phyloP scores from a whole-genome alignment of 2,888 invertebrate species.

The Spicauda simplicius region DNA sequence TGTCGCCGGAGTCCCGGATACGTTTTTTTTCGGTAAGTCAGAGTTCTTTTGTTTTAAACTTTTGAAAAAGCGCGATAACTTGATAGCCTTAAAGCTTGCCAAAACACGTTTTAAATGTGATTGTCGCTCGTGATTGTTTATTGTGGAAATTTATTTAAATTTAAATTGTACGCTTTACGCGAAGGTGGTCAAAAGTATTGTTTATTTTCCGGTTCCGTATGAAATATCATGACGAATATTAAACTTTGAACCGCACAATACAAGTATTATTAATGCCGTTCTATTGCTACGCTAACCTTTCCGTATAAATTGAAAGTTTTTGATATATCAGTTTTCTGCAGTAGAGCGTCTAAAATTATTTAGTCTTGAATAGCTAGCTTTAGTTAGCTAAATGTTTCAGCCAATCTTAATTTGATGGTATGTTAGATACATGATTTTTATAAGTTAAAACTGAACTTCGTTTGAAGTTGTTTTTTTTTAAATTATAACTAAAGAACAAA shows the following conservation, averaged over 20 bases:
- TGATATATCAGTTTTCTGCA: constrained; percentile 17
- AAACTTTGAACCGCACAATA: background rate
- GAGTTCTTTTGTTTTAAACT: constrained; percentile 26
- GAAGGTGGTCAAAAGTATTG: background rate
- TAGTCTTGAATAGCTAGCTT: background rate
- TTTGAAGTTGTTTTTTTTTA: too few relatives aligned
- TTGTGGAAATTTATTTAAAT: background rate
- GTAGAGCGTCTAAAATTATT: background rate
- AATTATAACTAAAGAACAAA: too few relatives aligned
- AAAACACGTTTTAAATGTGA: constrained; percentile 14
- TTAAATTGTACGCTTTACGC: background rate
- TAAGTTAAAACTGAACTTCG: too few relatives aligned
- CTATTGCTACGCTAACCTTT: constrained; percentile 40
- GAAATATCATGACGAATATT: background rate
- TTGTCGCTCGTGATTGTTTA: background rate
- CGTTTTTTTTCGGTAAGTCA: constrained; percentile 45
- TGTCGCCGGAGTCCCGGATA: constrained; percentile 50
- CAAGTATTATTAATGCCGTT: background rate
- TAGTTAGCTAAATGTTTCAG: background rate
- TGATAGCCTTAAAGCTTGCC: background rate
- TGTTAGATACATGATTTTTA: too few relatives aligned
- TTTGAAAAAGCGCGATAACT: constrained; percentile 5
- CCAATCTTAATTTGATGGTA: too few relatives aligned
- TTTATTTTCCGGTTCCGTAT: constrained; percentile 2
- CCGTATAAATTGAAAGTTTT: constrained; percentile 42